Evolutionary conservation across 2,888 invertebrate genomes (phyloP).

Genomic region (Lydus trimaculatus): DNA sequence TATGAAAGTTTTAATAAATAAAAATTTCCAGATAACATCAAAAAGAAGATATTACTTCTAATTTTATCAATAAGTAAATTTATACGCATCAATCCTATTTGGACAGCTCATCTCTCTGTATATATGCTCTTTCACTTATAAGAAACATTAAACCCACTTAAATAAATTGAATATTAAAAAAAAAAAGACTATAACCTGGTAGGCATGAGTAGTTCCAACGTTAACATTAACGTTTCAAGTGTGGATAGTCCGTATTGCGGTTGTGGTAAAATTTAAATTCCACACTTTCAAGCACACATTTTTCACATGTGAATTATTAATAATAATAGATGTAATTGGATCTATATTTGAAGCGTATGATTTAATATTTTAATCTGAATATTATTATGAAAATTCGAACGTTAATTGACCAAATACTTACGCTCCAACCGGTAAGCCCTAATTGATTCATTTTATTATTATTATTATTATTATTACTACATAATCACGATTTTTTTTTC

Average conservation of each 20-base stretch:
- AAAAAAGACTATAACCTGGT: too few species aligned
- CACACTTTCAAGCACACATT: conserved; percentile 21
- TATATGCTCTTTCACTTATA: conserved; percentile 10
- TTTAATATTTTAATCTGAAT: conserved; percentile 36
- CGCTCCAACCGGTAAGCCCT: conserved; percentile 26
- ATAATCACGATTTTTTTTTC: not conserved
- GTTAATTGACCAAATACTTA: conserved; percentile 34
- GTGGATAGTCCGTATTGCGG: too few species aligned
- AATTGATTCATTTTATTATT: conserved; percentile 16
- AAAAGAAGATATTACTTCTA: too few species aligned
- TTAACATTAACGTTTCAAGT: too few species aligned
- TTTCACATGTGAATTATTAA: conserved; percentile 28
- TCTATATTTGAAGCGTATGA: conserved; percentile 28
- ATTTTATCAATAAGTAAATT: conserved; percentile 10
- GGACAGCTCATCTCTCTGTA: conserved; percentile 20
- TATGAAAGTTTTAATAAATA: not conserved
- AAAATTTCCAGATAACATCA: too few species aligned
- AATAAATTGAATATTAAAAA: conserved; percentile 13
- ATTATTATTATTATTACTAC: not conserved
- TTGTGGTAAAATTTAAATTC: not conserved
- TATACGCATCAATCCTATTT: conserved; percentile 15
- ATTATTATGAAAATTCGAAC: conserved; percentile 33
- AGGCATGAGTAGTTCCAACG: too few species aligned
- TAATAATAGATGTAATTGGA: conserved; percentile 26
- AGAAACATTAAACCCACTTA: conserved; percentile 2